Evolutionary conservation across 2,888 invertebrate genomes (phyloP), one percentile per base, ranked within the genome.

Genomic region (Cabera pusaria): DNA sequence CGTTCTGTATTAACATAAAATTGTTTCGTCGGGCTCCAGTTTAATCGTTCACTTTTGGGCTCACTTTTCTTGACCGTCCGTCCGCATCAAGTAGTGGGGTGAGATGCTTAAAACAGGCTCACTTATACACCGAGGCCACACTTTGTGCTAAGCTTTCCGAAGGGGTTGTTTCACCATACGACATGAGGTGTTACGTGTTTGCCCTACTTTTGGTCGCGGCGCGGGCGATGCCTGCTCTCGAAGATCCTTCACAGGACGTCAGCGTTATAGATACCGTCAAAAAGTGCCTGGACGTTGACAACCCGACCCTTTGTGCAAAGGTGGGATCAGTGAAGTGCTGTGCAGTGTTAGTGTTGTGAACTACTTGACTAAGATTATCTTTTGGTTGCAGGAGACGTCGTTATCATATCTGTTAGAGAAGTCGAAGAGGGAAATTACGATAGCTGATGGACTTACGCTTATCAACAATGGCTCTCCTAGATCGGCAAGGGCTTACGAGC

Each of bases 261-360:
- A 76, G 76, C 55, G 92, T 93, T 20, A 74, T 94, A 42, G 91
- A 91, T 55, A 92, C 92, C 54, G 90, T 94, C 55, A 92, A 93
- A 76, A 93, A 93, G 62, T 95, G 95, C 69, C 92, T 92, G 35
- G 92, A 92, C 44, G 92, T 31, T 5, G 41, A 90, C 61, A 92
- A 93, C 57, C 87, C 94, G 61, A 87, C 92, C 46, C 77, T 94
- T 75, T 95, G 95, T 70, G 79, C 94, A 53, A 95, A 95, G 92
- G 94, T 94, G 68, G 64, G 61, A 56, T 51, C 21, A 56, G 61
- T 66, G 67, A 41, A 49, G 67, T 69, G 68, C 9, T 41, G 53
- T 54, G 51, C 47, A 45, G 59, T 59, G 59, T 38, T 26, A 49
- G 51, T 46, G 9, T 33, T 31, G 56, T 59, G 53, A 35, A 40